Conservation (phyloP, 2,113 vertebrate species). For the Grammomys dolichurus region DNA sequence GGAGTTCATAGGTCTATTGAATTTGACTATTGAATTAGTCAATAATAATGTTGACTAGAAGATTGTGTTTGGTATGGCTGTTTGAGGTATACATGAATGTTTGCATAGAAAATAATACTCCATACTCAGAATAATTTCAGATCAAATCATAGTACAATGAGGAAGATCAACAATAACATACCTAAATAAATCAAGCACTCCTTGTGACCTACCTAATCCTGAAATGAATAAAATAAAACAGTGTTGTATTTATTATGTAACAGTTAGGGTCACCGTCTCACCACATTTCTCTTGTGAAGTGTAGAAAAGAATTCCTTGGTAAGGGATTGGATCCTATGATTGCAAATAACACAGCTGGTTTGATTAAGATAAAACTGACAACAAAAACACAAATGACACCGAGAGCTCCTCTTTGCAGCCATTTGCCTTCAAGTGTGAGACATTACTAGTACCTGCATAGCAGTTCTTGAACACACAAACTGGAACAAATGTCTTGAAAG, state of each 20-base stretch:
- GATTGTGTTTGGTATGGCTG: neutral
- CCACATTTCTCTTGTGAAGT: neutral
- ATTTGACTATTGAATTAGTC: neutral
- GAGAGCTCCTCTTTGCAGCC: neutral
- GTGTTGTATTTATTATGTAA: neutral
- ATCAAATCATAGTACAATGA: neutral
- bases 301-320: neutral
- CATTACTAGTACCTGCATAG: neutral
- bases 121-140: neutral
- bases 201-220: neutral
- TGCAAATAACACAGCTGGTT: neutral
- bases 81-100: neutral
- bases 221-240: neutral
- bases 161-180: neutral
- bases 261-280: neutral
- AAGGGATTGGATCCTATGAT: neutral
- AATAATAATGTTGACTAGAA: neutral
- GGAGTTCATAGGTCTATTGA: neutral
- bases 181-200: neutral
- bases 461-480: neutral
- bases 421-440: neutral
- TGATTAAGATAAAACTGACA: neutral
- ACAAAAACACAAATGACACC: neutral
- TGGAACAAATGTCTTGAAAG: neutral
- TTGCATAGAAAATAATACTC: neutral